Base-by-base conservation (phyloP, 2,888 invertebrate genomes). In the Epiblema foenella region DNA sequence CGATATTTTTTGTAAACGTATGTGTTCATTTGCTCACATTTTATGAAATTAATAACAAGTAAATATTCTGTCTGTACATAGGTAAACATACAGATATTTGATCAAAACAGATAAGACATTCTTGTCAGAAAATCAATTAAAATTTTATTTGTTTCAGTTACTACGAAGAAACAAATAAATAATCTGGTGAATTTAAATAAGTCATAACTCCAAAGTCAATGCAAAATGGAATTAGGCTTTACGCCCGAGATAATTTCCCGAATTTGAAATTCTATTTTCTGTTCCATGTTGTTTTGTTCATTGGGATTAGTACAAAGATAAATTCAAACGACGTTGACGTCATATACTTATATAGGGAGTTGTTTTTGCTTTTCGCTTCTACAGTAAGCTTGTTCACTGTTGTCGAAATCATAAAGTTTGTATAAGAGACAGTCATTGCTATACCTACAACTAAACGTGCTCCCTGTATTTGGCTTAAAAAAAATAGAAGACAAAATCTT, bases 111-210 rank as follows among this genome's bases (percentile, higher is more conserved):
- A 3, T 46, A n/a, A 15, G n/a, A n/a, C 33, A 33, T 5, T 5
- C 33, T 17, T 37, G 4, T 24, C 3, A 11, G 24, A 49, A 62
- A 49, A n/a, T 17, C 2, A 29, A 49, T 62, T 49, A 29, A 33
- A 15, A 18, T 15, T 7, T 39, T 54, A 64, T 51, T 39, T 64
- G 20, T 54, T 15, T 52, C 10, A 37, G 46, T 39, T 9, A 59
- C 65, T 42, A 52, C 42, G 42, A 33, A 46, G 17, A 58, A 33
- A 37, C 69, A 39, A 52, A 64, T 42, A 69, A 57, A 59, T 69
- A 66, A 70, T 59, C 59, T 42, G 65, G 54, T 62, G 68, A 68
- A 69, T 69, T 69, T 46, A 56, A 70, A 66, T 60, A 60, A 60
- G 46, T 33, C 54, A 70, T 65, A 59, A 69, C 64, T 66, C 70